A percentile compares a stretch with the other conserved stretches of the same genome.
Conservation (phyloP, 2,113 vertebrate species). For the Pachycephala philippinensis region DNA sequence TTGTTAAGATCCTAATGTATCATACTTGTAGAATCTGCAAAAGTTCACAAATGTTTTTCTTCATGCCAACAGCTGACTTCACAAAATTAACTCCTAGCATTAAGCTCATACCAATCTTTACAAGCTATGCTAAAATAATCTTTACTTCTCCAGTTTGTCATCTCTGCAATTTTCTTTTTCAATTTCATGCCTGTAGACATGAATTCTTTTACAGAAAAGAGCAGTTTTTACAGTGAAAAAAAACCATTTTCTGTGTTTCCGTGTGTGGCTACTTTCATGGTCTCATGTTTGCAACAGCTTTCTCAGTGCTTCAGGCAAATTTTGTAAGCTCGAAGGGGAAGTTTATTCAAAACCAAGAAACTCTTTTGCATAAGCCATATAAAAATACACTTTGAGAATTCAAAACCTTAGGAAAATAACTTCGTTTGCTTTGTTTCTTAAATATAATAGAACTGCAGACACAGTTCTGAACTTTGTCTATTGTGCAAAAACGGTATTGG, state of each 20-base stretch:
- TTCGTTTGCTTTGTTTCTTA: neutral
- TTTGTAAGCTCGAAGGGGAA: neutral
- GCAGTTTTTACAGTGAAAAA: neutral
- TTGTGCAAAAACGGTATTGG: neutral
- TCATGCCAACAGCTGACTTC: neutral
- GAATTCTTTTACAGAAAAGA: neutral
- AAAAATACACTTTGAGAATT: neutral
- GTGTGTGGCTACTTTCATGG: neutral
- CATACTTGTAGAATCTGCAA: neutral
- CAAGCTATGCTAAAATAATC: neutral
- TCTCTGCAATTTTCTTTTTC: neutral
- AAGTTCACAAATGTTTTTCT: neutral
- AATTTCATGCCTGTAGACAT: neutral
- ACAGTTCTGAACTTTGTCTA: neutral
- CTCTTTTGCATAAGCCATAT: conserved; percentile 24
- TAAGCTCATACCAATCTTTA: neutral
- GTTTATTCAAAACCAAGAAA: neutral
- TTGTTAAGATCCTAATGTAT: neutral
- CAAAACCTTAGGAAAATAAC: neutral
- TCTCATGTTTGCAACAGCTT: neutral
- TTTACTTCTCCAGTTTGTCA: neutral
- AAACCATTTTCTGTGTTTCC: neutral
- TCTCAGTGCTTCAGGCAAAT: conserved; percentile 7
- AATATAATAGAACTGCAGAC: neutral
- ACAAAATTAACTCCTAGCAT: neutral